A percentile compares a stretch with the other conserved stretches of the same genome.
Conservation (phyloP, 2,888 invertebrate genomes). For the Doris montereyensis region DNA sequence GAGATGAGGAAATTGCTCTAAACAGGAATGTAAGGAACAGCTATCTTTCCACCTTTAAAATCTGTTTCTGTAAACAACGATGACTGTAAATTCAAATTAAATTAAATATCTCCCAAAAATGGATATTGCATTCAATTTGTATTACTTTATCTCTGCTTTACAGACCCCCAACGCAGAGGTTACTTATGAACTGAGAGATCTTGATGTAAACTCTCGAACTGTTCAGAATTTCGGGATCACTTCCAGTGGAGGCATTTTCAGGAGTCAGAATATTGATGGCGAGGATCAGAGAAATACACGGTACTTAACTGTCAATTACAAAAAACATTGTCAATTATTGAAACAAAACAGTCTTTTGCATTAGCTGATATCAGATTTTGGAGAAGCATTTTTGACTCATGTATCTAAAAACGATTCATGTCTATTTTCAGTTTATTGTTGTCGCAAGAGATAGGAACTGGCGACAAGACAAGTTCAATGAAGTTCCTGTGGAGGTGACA, state of each 20-base stretch:
- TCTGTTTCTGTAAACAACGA: not conserved
- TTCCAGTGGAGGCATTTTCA: slow-evolving; percentile 46
- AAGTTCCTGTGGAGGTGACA: slow-evolving; percentile 77
- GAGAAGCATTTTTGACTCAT: too few relatives aligned
- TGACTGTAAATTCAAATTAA: too few relatives aligned
- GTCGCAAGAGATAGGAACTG: slow-evolving; percentile 44
- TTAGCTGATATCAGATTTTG: too few relatives aligned
- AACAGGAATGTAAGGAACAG: slow-evolving; percentile 42
- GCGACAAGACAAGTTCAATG: slow-evolving; percentile 21
- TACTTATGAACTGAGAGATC: slow-evolving; percentile 30
- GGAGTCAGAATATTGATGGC: not conserved
- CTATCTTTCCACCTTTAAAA: not conserved
- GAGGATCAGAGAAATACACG: slow-evolving; percentile 21
- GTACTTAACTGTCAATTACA: too few relatives aligned
- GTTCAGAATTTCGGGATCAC: slow-evolving; percentile 50
- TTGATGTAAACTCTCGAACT: not conserved
- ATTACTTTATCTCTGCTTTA: too few relatives aligned
- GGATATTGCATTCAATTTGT: too few relatives aligned
- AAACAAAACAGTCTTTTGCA: too few relatives aligned
- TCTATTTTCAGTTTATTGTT: slow-evolving; percentile 38
- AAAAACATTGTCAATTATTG: too few relatives aligned
- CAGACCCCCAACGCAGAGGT: slow-evolving; percentile 48
- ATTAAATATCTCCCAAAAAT: too few relatives aligned
- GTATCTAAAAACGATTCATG: not conserved
- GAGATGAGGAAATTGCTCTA: slow-evolving; percentile 47